A percentile compares a stretch with the other conserved stretches of the same genome.
Evolutionary conservation across 2,888 invertebrate species (phyloP).

Genomic region (Ctena decussata): DNA sequence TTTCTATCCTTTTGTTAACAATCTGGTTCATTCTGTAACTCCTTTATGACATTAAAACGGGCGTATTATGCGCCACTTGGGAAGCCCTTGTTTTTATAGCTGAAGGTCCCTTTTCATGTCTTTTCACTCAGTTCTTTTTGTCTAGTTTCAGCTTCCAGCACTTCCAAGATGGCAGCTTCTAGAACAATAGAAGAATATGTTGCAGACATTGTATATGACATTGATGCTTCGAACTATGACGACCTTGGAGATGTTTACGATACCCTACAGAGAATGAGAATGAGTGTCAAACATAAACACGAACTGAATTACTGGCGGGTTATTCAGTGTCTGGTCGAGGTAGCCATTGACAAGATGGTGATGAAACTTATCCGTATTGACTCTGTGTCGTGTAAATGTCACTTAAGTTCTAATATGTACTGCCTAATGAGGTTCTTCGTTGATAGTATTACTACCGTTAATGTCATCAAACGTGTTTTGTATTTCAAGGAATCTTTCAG

Average conservation of each 20-base stretch:
- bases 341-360: slow-evolving; percentile 49
- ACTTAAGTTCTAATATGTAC: slow-evolving; percentile 43
- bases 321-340: slow-evolving; percentile 67
- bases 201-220: slow-evolving; percentile 45
- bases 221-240: slow-evolving; percentile 48
- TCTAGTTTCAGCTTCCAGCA: no score
- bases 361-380: slow-evolving; percentile 43
- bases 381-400: slow-evolving; percentile 52
- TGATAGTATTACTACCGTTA: slow-evolving; percentile 55
- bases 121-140: no score
- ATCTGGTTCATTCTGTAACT: no score
- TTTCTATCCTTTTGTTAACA: no score
- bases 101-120: no score
- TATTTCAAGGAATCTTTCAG: slow-evolving; percentile 46
- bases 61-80: no score
- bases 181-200: slow-evolving; percentile 67
- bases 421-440: slow-evolving; percentile 55
- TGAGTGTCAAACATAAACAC: slow-evolving; percentile 59
- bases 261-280: slow-evolving; percentile 62
- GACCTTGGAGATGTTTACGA: slow-evolving; percentile 52
- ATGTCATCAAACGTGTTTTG: slow-evolving; percentile 60
- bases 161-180: slow-evolving; percentile 38
- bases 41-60: no score
- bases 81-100: no score
- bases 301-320: slow-evolving; percentile 68